phyloP scores from a whole-genome alignment of 1,140 invertebrate species.

The Zeugodacus cucurbitae region DNA sequence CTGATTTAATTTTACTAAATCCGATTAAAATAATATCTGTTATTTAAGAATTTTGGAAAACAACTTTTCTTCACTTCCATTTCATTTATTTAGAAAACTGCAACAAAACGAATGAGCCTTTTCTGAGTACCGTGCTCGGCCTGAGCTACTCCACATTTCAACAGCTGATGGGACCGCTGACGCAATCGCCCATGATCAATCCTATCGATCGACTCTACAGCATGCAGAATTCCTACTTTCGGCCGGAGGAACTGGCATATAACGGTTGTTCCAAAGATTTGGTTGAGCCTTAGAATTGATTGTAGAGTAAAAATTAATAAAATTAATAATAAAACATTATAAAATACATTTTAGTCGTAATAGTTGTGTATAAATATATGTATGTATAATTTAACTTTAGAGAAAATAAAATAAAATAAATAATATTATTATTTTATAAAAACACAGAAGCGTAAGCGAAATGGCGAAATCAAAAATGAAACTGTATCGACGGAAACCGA shows the following conservation, averaged over 20 bases:
- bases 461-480: conserved; percentile 14
- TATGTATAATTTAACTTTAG: not conserved
- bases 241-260: conserved; percentile 68
- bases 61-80: too few species aligned
- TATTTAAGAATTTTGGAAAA: too few species aligned
- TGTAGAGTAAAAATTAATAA: not conserved
- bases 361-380: not conserved
- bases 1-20: too few species aligned
- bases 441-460: not conserved
- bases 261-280: conserved; percentile 52
- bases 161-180: conserved; percentile 65
- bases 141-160: conserved; percentile 66
- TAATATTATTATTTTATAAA: not conserved
- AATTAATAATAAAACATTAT: not conserved
- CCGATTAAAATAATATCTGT: too few species aligned
- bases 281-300: conserved; percentile 15
- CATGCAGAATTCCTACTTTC: conserved; percentile 75
- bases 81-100: conserved; percentile 55
- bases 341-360: not conserved
- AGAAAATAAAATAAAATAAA: not conserved
- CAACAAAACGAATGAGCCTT: conserved; percentile 62
- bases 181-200: conserved; percentile 67
- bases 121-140: conserved; percentile 64
- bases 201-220: conserved; percentile 74
- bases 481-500: not conserved